Evolutionary conservation across 2,113 vertebrate genomes (phyloP).

Genomic region (Columbina picui): DNA sequence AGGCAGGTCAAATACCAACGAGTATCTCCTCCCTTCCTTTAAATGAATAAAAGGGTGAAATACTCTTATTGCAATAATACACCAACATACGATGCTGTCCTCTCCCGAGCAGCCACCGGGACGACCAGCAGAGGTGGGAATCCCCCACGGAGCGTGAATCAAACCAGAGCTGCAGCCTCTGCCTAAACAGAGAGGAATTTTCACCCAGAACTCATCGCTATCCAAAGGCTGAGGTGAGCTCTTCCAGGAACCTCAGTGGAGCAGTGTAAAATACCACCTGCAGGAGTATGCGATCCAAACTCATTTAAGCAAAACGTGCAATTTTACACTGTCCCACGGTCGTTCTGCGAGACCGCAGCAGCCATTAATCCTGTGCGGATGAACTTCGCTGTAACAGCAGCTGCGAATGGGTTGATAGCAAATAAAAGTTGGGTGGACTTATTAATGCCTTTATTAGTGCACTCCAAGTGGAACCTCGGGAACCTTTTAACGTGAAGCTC

Average conservation of each 20-base stretch:
- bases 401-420: slow-evolving; percentile 6
- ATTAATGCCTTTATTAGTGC: slow-evolving; percentile 43
- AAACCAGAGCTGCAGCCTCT: neutral
- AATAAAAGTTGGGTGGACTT: slow-evolving; percentile 52
- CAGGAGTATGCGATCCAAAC: neutral
- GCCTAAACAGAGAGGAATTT: neutral
- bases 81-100: fast-evolving
- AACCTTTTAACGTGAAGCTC: slow-evolving; percentile 60
- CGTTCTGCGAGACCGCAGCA: neutral
- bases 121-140: neutral
- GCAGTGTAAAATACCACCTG: neutral
- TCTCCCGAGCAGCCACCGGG: neutral
- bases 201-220: neutral
- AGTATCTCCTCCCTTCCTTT: neutral
- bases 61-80: neutral
- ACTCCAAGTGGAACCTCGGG: slow-evolving; percentile 36
- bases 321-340: fast-evolving
- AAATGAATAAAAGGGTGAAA: neutral
- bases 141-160: neutral
- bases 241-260: neutral
- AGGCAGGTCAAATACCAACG: neutral
- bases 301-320: neutral
- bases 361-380: neutral
- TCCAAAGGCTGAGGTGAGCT: neutral
- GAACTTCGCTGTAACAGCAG: neutral